Percentiles rank a stretch among this genome's conserved stretches.
These are phyloP conservation scores for Kryptopterus vitreolus DNA, from an alignment of 2,797 vertebrate genomes.

Conservation along the genomic window DNA sequence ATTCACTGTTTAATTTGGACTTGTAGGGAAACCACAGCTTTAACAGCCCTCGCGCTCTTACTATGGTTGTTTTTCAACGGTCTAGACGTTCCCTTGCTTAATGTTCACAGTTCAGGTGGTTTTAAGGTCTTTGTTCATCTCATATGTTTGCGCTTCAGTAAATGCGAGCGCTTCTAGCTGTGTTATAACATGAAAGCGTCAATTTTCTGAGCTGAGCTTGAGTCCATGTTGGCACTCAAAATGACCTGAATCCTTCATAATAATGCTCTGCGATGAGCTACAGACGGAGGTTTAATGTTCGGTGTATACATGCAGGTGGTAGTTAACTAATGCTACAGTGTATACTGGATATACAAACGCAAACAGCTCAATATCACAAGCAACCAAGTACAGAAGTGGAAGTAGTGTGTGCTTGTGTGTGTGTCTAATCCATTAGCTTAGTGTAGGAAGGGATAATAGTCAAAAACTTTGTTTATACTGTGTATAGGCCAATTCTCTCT, in stretches of 20 bases:
- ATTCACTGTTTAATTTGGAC: too few species aligned
- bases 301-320: too few species aligned
- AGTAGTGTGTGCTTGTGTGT: constrained; percentile 29
- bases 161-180: neutral
- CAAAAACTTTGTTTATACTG: constrained; percentile 46
- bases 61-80: too few species aligned
- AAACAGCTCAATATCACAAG: neutral
- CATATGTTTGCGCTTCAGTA: too few species aligned
- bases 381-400: constrained; percentile 15
- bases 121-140: too few species aligned
- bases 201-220: neutral
- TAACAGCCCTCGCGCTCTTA: too few species aligned
- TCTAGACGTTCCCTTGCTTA: too few species aligned
- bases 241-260: neutral
- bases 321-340: neutral
- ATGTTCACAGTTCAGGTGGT: too few species aligned
- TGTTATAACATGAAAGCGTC: neutral
- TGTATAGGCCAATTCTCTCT: constrained; percentile 1
- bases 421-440: constrained; percentile 39
- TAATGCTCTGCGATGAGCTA: neutral
- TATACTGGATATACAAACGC: neutral
- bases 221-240: neutral
- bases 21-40: too few species aligned
- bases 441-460: constrained; percentile 21
- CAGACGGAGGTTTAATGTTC: neutral